These are phyloP conservation scores for Tetropium fuscum DNA, from an alignment of 2,888 invertebrate species.

Conservation along the genomic window DNA sequence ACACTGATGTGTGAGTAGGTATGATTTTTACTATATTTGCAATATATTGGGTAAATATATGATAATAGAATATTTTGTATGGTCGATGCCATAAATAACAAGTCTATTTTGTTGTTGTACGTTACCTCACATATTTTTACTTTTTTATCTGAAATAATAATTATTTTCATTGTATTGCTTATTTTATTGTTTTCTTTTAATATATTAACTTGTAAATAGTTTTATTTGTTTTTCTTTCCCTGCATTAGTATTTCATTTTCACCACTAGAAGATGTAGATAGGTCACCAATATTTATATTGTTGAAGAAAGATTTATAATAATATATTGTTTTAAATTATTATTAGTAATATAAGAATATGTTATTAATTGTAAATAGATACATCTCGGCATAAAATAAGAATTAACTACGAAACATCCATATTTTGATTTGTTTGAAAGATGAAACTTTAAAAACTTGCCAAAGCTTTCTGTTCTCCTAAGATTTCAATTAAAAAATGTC, in stretches of 20 bases:
- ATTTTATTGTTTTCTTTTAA: slow-evolving; percentile 1
- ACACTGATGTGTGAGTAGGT: slow-evolving; percentile 32
- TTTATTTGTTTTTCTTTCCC: slow-evolving; percentile 13
- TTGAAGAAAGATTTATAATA: slow-evolving; percentile 31
- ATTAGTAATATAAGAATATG: slow-evolving; percentile 27
- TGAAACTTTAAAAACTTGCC: slow-evolving; percentile 3
- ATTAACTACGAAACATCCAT: slow-evolving; percentile 25
- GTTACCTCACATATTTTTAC: not conserved
- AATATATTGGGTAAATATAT: slow-evolving; percentile 2
- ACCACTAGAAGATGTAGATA: slow-evolving; percentile 46
- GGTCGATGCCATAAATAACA: not conserved
- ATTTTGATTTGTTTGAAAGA: slow-evolving; percentile 5
- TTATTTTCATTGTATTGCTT: not conserved
- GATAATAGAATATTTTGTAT: not conserved
- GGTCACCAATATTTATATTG: slow-evolving; percentile 34
- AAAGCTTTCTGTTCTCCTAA: not conserved
- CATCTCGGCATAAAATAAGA: slow-evolving; percentile 27
- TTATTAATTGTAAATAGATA: slow-evolving; percentile 37
- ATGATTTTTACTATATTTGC: slow-evolving; percentile 11
- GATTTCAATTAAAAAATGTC: not conserved
- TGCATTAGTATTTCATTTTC: slow-evolving; percentile 26
- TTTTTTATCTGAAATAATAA: not conserved
- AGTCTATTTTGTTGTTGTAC: not conserved
- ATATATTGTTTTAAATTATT: slow-evolving; percentile 26
- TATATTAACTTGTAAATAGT: slow-evolving; percentile 23